Percentiles rank a stretch among this genome's conserved stretches.
Evolutionary conservation across 1,140 invertebrate genomes (phyloP).

Genomic region (Episyrphus balteatus): DNA sequence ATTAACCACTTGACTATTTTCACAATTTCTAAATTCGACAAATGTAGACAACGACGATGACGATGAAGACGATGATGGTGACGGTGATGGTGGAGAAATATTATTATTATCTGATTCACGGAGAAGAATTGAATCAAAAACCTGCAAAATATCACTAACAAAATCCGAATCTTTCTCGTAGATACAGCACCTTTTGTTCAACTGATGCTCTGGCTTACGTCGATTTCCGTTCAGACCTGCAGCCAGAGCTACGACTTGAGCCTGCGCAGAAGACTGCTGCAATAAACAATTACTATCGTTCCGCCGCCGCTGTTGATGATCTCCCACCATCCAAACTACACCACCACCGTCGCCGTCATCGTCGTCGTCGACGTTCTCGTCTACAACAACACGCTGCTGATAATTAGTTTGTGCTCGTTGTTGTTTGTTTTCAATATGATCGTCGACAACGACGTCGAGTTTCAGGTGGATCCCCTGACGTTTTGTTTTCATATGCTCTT

Average conservation of each 20-base stretch:
- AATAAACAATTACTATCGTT: neutral
- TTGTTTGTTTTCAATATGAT: neutral
- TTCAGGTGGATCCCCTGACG: conserved; percentile 4
- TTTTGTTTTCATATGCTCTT: neutral
- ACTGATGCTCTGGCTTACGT: neutral
- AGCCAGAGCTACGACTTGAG: neutral
- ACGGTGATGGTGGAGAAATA: neutral
- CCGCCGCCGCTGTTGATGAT: neutral
- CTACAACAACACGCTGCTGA: neutral
- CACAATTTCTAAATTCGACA: no score
- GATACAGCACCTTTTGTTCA: neutral
- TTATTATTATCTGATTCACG: neutral
- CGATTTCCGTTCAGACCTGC: neutral
- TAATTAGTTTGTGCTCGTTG: neutral
- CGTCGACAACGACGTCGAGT: neutral
- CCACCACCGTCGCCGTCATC: neutral
- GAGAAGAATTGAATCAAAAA: conserved; percentile 1
- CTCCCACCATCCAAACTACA: neutral
- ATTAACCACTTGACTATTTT: no score
- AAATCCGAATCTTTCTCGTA: conserved; percentile 2
- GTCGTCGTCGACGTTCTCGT: neutral
- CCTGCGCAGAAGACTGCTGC: neutral
- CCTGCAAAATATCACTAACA: conserved; percentile 2
- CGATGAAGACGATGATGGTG: neutral
- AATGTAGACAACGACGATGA: no score